Evolutionary conservation across 1,140 invertebrate species (phyloP).

Genomic region (Aphelenchoides fujianensis): DNA sequence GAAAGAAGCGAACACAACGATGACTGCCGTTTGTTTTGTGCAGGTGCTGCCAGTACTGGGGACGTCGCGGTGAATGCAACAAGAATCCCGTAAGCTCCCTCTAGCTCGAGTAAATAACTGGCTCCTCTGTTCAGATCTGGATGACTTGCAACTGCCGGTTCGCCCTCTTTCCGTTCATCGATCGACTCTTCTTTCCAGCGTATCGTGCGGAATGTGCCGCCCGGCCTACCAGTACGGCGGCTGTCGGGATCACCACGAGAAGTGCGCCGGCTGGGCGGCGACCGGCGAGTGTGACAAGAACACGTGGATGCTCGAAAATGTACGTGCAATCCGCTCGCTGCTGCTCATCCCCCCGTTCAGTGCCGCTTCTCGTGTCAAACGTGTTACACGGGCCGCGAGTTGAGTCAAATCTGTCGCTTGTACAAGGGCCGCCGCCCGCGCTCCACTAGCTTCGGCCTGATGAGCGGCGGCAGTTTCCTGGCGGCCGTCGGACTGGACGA

Average conservation of each 20-base stretch:
- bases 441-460: background rate
- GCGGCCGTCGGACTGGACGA: background rate
- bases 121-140: too few relatives aligned
- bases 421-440: constrained; percentile 7
- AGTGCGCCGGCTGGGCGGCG: constrained; percentile 39
- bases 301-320: constrained; percentile 43
- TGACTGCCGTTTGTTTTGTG: background rate
- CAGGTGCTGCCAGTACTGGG: constrained; percentile 40
- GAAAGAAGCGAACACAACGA: background rate
- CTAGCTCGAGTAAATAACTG: too few relatives aligned
- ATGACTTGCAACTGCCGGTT: constrained; percentile 50
- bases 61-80: constrained; percentile 38
- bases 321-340: too few relatives aligned
- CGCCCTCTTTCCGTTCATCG: too few relatives aligned
- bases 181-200: too few relatives aligned
- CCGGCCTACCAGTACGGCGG: constrained; percentile 20
- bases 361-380: background rate
- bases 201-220: constrained; percentile 34
- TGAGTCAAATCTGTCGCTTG: background rate
- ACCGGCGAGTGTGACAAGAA: constrained; percentile 49
- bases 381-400: background rate
- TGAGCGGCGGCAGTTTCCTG: background rate
- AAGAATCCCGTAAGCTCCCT: constrained; percentile 40
- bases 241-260: constrained; percentile 42
- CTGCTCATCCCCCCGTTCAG: too few relatives aligned